Evolutionary conservation across 2,113 vertebrate genomes (phyloP).

Genomic region (Lophura nycthemera): DNA sequence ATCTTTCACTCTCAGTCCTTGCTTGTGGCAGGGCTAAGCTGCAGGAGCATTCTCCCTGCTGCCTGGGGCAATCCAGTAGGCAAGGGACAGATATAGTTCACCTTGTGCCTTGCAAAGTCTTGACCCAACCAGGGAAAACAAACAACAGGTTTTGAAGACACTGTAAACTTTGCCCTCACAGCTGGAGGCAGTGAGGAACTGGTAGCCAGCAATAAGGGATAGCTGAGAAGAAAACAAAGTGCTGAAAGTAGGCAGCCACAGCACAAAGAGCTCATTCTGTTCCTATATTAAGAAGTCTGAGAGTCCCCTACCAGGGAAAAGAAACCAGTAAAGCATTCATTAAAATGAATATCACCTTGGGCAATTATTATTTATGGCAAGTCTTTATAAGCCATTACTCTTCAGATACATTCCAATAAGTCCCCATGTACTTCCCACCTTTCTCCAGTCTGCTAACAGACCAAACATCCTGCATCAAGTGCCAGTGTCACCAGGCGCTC

Average conservation of each 20-base stretch:
- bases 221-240: constrained; percentile 10
- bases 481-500: not conserved
- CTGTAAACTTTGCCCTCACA: constrained; percentile 51
- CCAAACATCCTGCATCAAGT: constrained; percentile 13
- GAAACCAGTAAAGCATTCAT: constrained; percentile 58
- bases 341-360: constrained; percentile 57
- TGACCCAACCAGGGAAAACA: constrained; percentile 34
- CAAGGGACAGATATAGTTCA: not conserved
- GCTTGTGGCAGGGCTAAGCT: not conserved
- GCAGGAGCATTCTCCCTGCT: not conserved
- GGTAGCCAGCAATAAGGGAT: constrained; percentile 23
- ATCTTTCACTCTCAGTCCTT: not conserved
- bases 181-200: constrained; percentile 15
- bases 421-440: not conserved
- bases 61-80: not conserved
- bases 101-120: not conserved
- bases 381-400: constrained; percentile 1
- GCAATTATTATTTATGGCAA: constrained; percentile 42
- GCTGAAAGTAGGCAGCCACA: not conserved
- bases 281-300: constrained; percentile 17
- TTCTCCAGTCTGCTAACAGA: not conserved
- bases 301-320: constrained; percentile 23
- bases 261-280: constrained; percentile 20
- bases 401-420: not conserved
- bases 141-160: constrained; percentile 46